Conservation (phyloP, 2,113 vertebrate species). For the Tringa solitaria region DNA sequence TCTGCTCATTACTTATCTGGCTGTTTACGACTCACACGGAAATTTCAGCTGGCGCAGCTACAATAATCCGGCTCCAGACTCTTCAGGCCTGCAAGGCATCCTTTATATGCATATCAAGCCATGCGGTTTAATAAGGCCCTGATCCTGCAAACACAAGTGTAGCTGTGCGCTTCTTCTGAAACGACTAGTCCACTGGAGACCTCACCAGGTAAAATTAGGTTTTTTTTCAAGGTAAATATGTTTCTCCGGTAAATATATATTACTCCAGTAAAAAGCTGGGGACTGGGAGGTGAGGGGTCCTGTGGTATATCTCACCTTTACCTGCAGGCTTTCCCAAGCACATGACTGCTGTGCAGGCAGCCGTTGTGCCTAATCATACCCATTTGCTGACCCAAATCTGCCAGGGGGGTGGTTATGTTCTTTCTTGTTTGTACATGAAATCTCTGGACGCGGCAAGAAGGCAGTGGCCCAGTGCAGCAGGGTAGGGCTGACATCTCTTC, state of each 20-base stretch:
- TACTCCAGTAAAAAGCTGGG: neutral
- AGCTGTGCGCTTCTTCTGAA: neutral
- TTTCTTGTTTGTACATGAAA: neutral
- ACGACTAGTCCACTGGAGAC: neutral
- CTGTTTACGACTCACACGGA: neutral
- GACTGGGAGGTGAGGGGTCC: fast-evolving
- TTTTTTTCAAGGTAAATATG: neutral
- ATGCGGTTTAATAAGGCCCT: neutral
- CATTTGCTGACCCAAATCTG: neutral
- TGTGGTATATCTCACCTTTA: fast-evolving
- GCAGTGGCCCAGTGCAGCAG: neutral
- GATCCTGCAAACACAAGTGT: neutral
- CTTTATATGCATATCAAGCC: neutral
- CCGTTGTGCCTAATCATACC: neutral
- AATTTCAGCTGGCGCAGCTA: neutral
- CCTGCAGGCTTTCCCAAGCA: neutral
- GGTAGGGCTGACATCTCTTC: fast-evolving
- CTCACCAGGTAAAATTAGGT: neutral
- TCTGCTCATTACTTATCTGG: neutral
- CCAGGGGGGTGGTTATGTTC: fast-evolving
- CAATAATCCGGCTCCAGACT: fast-evolving
- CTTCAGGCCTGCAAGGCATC: neutral
- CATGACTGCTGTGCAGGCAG: fast-evolving
- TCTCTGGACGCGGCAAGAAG: conserved; percentile 68
- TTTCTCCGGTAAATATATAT: neutral